Evolutionary conservation across 2,888 invertebrate species (phyloP), one percentile per base, ranked within the genome.

Genomic region (Limnephilus rhombicus): DNA sequence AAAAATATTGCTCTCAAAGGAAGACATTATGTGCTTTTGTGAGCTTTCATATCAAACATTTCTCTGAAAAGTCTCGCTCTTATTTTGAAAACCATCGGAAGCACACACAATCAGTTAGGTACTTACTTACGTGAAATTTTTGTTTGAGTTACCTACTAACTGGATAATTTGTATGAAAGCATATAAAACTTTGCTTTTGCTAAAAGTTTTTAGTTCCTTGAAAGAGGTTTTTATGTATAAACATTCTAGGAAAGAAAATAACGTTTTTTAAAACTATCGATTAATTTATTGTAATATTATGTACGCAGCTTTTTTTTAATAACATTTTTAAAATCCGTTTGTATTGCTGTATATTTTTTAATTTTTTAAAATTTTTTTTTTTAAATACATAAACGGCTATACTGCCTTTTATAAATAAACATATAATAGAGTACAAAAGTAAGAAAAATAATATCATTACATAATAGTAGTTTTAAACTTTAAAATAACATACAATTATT

Each of bases 151-250:
- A 86, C 31, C 41, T 85, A 49, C 45, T n/a, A 80, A 41, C 37
- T 80, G 29, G 41, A 85, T 83, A 31, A 90, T 90, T 90, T 68
- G 31, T 85, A 45, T 12, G 45, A 45, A 90, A 90, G 85, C 85
- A 29, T 68, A 90, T 49, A 82, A 85, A 90, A 82, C 31, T 85
- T 83, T 68, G 37, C 80, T 37, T 37, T 37, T 4, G 31, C 5
- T 41, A 41, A 37, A 11, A 90, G 85, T 37, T 90, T 45, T 53
- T 68, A 13, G 45, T 45, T 85, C 41, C 85, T 85, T 90, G 53
- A 53, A 24, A 53, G 18, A 18, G 53, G 13, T 53, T 53, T 53
- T 18, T 18, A 18, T 18, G 7, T 68, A 9, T 68, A 68, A 68
- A 18, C 18, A 24, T 68, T 18, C 18, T 41, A 41, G 41, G 24